A percentile compares a stretch with the other conserved stretches of the same genome.
phyloP scores from a whole-genome alignment of 2,113 vertebrate species.

The Cyphomyrus plagiostoma region DNA sequence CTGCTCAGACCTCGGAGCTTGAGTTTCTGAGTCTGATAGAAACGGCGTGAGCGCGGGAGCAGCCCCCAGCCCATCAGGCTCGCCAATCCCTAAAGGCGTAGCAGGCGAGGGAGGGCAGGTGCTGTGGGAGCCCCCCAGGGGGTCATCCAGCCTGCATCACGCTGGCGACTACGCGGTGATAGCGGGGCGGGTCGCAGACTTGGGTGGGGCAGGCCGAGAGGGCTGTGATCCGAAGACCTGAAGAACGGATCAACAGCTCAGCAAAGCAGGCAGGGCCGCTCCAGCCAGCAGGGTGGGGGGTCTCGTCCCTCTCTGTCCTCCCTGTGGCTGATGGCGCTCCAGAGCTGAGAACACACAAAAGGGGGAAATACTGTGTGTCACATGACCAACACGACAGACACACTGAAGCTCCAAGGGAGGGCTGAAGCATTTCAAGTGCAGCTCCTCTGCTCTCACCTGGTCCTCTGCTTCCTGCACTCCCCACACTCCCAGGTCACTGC shows the following conservation, averaged over 20 bases:
- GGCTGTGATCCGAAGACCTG: not conserved
- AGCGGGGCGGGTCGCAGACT: not conserved
- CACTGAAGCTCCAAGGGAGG: not conserved
- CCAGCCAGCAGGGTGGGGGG: not conserved
- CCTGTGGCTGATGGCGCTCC: not conserved
- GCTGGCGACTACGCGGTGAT: not conserved
- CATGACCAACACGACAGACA: not conserved
- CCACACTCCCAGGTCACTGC: not conserved
- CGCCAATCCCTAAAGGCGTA: not conserved
- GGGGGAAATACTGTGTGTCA: not conserved
- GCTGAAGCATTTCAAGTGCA: not conserved
- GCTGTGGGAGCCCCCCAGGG: not conserved
- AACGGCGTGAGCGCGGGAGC: not conserved
- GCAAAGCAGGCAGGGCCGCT: not conserved
- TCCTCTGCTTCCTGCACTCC: not conserved
- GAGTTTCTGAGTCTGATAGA: not conserved
- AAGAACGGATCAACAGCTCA: not conserved
- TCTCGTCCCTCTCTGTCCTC: not conserved
- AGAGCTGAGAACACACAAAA: not conserved
- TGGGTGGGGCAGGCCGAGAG: not conserved
- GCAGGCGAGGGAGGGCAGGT: not conserved
- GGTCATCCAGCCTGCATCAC: not conserved
- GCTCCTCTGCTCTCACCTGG: not conserved
- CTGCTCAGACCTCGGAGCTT: not conserved
- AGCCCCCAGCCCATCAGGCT: not conserved